Base-by-base conservation (phyloP, 1,140 invertebrate species). In the Listronotus oregonensis region DNA sequence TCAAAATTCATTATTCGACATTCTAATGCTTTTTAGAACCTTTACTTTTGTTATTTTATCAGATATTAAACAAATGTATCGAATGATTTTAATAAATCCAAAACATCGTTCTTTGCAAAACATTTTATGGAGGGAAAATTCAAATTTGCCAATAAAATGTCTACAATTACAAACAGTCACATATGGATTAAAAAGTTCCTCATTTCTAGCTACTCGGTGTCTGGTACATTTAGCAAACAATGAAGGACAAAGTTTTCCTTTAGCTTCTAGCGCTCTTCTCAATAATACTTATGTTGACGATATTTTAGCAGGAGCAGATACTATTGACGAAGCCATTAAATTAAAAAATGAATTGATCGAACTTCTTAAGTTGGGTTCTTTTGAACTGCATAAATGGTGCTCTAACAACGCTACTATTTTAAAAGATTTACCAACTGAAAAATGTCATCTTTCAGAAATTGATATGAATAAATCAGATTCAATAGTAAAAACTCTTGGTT, bases 231-330 rank as follows among this genome's bases (percentile, higher is more conserved):
- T 81, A 31, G 77, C 75, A 6, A 34, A 49, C 17, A 62, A 66
- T 10, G 59, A 71, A 44, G 47, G 65, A n/a, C 57, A 68, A 14
- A 31, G 67, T 6, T 70, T 67, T 58, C 76, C 78, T 10, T 49
- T 58, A 50, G 73, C 62, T 17, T 21, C 69, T 21, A 43, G 65
- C 4, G 70, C 77, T 3, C 71, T 80, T 7, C 46, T 69, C 47
- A 67, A 52, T 5, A 75, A 82, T 74, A 77, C 80, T 47, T 83
- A 83, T 56, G 78, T 83, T 0, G 82, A 84, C 72, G 81, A 83
- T 71, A 37, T 82, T 6, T 43, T 81, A 6, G 73, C 76, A 1
- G 79, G 80, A 18, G 39, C 67, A 40, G 39, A 72, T 40, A 60
- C 34, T 18, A 12, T 56, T 40, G 21, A 43, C 12, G 21, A 68